Percentiles rank a stretch among this genome's conserved stretches.
Conservation (phyloP, 2,888 invertebrate genomes). For the Andrena minutula region DNA sequence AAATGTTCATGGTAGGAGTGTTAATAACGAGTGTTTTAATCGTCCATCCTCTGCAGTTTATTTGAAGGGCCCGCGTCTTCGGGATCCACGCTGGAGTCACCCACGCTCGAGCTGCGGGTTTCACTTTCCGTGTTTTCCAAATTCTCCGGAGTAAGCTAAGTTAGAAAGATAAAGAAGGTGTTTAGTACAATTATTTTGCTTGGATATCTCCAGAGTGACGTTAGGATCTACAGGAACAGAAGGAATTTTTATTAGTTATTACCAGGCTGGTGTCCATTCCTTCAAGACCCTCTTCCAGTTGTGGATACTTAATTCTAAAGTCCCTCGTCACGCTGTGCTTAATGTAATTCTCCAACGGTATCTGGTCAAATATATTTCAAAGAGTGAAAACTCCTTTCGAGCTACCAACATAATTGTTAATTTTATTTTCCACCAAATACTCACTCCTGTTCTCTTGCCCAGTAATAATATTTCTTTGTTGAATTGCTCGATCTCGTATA, state of each 20-base stretch:
- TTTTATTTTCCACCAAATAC: constrained; percentile 20
- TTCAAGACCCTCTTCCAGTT: constrained; percentile 86
- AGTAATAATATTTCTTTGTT: constrained; percentile 87
- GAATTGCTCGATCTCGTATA: constrained; percentile 89
- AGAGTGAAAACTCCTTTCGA: neutral
- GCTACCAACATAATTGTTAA: neutral
- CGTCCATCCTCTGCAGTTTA: constrained; percentile 23
- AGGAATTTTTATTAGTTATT: constrained; percentile 65
- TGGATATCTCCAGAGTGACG: no score
- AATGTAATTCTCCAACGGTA: constrained; percentile 85
- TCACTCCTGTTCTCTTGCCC: constrained; percentile 87
- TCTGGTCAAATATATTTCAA: constrained; percentile 63
- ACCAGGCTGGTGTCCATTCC: constrained; percentile 81
- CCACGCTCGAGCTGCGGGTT: neutral
- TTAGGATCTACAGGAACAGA: neutral
- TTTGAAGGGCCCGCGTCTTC: neutral
- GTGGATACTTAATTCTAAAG: constrained; percentile 87
- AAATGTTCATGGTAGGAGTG: neutral
- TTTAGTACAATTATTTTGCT: neutral
- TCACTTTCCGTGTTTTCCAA: constrained; percentile 12
- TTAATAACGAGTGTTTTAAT: constrained; percentile 16
- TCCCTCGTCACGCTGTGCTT: constrained; percentile 89
- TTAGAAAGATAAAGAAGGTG: neutral
- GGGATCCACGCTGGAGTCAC: neutral
- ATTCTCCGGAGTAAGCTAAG: constrained; percentile 14